Conservation (phyloP, 2,888 invertebrate genomes). For the Allophyes oxyacanthae region DNA sequence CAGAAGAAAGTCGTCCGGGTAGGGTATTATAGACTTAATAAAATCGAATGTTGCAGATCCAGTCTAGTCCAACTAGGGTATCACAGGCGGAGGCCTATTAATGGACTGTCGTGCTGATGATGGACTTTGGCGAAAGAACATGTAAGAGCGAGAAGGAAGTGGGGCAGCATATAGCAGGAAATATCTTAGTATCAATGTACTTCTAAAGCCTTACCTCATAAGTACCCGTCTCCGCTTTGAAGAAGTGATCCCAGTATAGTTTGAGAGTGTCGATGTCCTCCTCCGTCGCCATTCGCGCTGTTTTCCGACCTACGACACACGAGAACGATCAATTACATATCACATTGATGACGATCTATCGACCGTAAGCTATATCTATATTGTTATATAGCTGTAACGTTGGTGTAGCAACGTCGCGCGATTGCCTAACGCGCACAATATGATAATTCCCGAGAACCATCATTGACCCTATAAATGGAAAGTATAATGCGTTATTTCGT, state of each 20-base stretch:
- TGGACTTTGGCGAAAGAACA: too few species aligned
- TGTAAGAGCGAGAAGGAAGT: too few species aligned
- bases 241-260: conserved; percentile 90
- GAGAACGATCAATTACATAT: conserved; percentile 32
- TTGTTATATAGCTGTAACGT: not conserved
- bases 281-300: conserved; percentile 72
- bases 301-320: conserved; percentile 63
- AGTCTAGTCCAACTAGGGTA: too few species aligned
- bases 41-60: too few species aligned
- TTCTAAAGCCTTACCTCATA: conserved; percentile 85
- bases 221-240: conserved; percentile 90
- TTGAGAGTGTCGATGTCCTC: conserved; percentile 79
- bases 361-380: not conserved
- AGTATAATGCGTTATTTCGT: too few species aligned
- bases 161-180: too few species aligned
- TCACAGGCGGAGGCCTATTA: too few species aligned
- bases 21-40: too few species aligned
- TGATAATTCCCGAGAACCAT: conserved; percentile 4
- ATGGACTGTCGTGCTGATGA: too few species aligned
- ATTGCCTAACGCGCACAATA: conserved; percentile 18
- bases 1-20: too few species aligned
- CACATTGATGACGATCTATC: conserved; percentile 11
- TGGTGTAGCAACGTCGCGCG: not conserved
- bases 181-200: too few species aligned
- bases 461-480: too few species aligned